Conservation (phyloP, 1,140 invertebrate genomes). For the Wiebesia pumilae region DNA sequence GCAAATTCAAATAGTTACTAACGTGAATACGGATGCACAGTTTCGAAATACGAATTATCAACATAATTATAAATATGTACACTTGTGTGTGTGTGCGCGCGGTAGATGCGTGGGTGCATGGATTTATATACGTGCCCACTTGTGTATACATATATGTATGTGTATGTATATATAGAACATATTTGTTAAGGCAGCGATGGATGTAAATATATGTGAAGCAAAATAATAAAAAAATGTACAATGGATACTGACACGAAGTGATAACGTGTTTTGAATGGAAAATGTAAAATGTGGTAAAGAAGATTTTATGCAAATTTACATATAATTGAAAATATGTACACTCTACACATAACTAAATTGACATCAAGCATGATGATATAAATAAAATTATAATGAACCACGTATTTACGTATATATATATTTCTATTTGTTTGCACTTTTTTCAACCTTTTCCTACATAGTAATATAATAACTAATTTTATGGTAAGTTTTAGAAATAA, state of each 20-base stretch:
- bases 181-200: conserved; percentile 67
- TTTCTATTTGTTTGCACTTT: conserved; percentile 57
- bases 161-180: conserved; percentile 58
- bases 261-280: conserved; percentile 38
- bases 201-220: conserved; percentile 68
- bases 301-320: conserved; percentile 56
- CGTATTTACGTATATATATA: conserved; percentile 71
- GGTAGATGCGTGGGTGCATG: background rate
- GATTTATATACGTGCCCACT: background rate
- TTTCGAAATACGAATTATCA: conserved; percentile 66
- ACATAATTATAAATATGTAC: conserved; percentile 54
- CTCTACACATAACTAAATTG: conserved; percentile 59
- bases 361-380: conserved; percentile 71
- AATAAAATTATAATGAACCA: conserved; percentile 75
- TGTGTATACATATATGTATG: background rate
- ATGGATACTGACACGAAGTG: conserved; percentile 24
- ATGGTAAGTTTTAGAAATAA: background rate
- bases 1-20: background rate
- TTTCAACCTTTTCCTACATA: conserved; percentile 35
- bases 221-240: conserved; percentile 46
- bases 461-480: background rate
- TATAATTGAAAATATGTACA: conserved; percentile 55
- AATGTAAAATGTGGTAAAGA: conserved; percentile 12
- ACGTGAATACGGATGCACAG: conserved; percentile 36
- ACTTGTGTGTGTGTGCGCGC: background rate